Percentiles rank a stretch among this genome's conserved stretches.
Conservation (phyloP, 2,113 vertebrate genomes). For the Oreochromis aureus region DNA sequence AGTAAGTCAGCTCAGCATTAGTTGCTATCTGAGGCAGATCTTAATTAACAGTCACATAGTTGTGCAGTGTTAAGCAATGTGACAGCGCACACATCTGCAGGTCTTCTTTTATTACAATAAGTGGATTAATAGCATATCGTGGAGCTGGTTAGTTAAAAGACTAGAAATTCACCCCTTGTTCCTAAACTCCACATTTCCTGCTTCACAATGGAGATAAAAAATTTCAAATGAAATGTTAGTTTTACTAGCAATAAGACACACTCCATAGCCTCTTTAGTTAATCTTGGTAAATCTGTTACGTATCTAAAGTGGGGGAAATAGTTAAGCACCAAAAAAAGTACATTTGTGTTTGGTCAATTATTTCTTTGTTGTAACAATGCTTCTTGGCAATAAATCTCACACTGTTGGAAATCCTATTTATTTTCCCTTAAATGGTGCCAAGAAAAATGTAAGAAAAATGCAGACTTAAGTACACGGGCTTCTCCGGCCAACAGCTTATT, state of each 20-base stretch:
- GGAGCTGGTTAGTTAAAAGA: background rate
- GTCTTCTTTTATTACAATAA: conserved; percentile 6
- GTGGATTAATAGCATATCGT: background rate
- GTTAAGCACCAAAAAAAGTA: background rate
- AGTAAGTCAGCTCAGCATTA: conserved; percentile 40
- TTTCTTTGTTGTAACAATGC: background rate
- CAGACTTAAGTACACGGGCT: background rate
- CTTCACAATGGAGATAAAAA: background rate
- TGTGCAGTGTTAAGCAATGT: conserved; percentile 9
- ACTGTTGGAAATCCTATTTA: background rate
- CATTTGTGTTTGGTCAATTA: background rate
- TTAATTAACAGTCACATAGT: conserved; percentile 53
- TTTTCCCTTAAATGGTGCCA: background rate
- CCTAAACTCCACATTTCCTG: background rate
- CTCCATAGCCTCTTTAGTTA: background rate
- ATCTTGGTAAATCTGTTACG: background rate
- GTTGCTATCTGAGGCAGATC: conserved; percentile 35
- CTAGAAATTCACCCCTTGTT: background rate
- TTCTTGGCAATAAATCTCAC: background rate
- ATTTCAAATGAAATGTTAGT: background rate
- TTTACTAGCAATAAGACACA: background rate
- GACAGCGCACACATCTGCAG: background rate
- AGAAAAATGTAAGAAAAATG: background rate
- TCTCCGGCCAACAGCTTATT: background rate
- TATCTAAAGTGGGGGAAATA: background rate